Percentiles rank a stretch among this genome's conserved stretches.
These are phyloP conservation scores for Ischnus inquisitorius DNA, from an alignment of 2,888 invertebrate genomes.

Conservation along the genomic window DNA sequence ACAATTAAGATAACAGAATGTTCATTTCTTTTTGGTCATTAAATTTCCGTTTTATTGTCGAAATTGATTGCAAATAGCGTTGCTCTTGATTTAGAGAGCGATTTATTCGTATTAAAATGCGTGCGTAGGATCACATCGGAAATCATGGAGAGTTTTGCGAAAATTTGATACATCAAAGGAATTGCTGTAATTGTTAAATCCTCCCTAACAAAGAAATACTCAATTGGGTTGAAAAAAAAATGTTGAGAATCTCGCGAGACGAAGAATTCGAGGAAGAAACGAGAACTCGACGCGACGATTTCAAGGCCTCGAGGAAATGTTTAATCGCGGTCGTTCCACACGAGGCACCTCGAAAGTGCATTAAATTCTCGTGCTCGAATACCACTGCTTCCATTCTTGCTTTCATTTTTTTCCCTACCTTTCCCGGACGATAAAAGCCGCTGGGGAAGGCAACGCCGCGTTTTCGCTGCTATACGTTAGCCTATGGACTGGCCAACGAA, in stretches of 20 bases:
- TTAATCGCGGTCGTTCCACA: constrained; percentile 68
- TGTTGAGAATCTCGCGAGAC: not conserved
- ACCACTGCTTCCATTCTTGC: constrained; percentile 51
- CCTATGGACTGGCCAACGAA: not conserved
- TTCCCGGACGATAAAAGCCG: constrained; percentile 26
- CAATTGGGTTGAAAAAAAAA: no score
- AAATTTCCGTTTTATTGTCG: no score
- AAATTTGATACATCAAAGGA: no score
- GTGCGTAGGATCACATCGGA: not conserved
- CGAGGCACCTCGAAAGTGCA: constrained; percentile 64
- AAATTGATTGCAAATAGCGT: no score
- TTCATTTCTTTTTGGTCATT: no score
- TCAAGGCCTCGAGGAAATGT: constrained; percentile 64
- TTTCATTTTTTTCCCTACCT: constrained; percentile 64
- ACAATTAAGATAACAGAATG: not conserved
- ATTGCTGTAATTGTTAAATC: no score
- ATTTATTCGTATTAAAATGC: no score
- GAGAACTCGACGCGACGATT: constrained; percentile 23
- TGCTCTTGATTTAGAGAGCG: no score
- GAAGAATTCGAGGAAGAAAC: constrained; percentile 10
- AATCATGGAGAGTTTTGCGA: no score
- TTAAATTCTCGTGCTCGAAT: constrained; percentile 43
- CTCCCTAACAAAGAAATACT: not conserved
- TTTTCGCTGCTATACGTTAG: not conserved
- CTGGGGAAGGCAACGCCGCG: not conserved